phyloP scores from a whole-genome alignment of 2,797 vertebrate species.

The Cossypha heuglini region DNA sequence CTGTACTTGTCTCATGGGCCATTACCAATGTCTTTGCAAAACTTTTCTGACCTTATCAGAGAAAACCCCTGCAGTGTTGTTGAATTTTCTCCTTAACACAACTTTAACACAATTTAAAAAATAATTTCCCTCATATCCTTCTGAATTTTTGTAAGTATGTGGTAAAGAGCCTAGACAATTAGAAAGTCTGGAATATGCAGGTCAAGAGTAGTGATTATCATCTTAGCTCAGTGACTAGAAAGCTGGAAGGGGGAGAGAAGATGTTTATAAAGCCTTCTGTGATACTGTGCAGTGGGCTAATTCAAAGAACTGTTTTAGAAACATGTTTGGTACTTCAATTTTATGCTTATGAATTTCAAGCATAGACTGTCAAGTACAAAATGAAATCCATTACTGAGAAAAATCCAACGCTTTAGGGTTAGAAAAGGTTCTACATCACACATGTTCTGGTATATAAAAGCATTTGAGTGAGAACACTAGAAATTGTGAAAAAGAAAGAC shows the following conservation, averaged over 20 bases:
- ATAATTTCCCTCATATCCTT: not conserved
- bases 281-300: not conserved
- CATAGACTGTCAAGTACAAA: not conserved
- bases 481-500: not conserved
- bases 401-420: constrained; percentile 3
- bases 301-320: not conserved
- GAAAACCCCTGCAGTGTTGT: not conserved
- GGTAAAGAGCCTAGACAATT: not conserved
- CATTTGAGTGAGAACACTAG: not conserved
- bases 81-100: not conserved
- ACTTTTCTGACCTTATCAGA: not conserved
- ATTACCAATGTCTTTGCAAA: not conserved
- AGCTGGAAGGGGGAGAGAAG: not conserved
- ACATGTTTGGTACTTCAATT: constrained; percentile 43
- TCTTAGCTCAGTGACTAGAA: not conserved
- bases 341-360: constrained; percentile 38
- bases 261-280: not conserved
- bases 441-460: not conserved
- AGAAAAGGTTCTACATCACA: constrained; percentile 24
- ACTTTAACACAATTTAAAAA: not conserved
- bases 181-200: not conserved
- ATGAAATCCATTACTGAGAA: constrained; percentile 42
- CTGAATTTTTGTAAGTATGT: not conserved
- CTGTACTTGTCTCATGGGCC: not conserved
- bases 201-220: not conserved